Evolutionary conservation across 2,888 invertebrate genomes (phyloP).

Genomic region (Drosophila tanythrix): DNA sequence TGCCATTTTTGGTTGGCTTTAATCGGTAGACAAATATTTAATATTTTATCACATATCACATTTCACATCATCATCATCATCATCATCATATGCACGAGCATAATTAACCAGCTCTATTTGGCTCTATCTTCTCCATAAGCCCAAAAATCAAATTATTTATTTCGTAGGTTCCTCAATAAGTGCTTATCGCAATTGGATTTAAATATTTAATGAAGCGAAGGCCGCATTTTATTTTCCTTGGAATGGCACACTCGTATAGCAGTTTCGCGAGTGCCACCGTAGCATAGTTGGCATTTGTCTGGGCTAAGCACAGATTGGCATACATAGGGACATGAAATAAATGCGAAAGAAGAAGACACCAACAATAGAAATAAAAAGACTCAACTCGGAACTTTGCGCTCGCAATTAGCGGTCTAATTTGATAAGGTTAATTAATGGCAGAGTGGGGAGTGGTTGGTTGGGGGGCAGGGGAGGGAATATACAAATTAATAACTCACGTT

Average conservation of each 20-base stretch:
- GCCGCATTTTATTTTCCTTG: slow-evolving; percentile 17
- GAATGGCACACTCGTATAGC: slow-evolving; percentile 28
- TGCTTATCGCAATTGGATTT: slow-evolving; percentile 66
- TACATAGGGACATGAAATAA: slow-evolving; percentile 19
- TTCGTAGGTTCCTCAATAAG: slow-evolving; percentile 28
- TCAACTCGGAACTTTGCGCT: slow-evolving; percentile 60
- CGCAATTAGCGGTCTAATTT: slow-evolving; percentile 52
- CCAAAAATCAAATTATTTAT: slow-evolving; percentile 23
- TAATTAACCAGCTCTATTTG: slow-evolving; percentile 38
- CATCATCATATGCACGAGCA: slow-evolving; percentile 3
- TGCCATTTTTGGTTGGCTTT: slow-evolving; percentile 49
- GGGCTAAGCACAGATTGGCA: slow-evolving; percentile 56
- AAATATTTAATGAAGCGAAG: slow-evolving; percentile 68
- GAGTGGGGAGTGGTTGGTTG: background rate
- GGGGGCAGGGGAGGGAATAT: slow-evolving; percentile 9
- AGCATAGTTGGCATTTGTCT: slow-evolving; percentile 22
- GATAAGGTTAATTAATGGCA: slow-evolving; percentile 61
- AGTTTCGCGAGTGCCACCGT: slow-evolving; percentile 20
- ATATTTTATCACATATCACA: slow-evolving; percentile 31
- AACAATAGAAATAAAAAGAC: slow-evolving; percentile 21
- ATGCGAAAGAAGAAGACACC: slow-evolving; percentile 21
- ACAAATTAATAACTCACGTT: slow-evolving; percentile 64
- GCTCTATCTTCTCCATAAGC: slow-evolving; percentile 14
- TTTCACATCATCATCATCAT: background rate
- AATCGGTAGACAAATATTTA: slow-evolving; percentile 10